phyloP scores from a whole-genome alignment of 35 echinoderm and acorn worm species.

The Antedon bifida region DNA sequence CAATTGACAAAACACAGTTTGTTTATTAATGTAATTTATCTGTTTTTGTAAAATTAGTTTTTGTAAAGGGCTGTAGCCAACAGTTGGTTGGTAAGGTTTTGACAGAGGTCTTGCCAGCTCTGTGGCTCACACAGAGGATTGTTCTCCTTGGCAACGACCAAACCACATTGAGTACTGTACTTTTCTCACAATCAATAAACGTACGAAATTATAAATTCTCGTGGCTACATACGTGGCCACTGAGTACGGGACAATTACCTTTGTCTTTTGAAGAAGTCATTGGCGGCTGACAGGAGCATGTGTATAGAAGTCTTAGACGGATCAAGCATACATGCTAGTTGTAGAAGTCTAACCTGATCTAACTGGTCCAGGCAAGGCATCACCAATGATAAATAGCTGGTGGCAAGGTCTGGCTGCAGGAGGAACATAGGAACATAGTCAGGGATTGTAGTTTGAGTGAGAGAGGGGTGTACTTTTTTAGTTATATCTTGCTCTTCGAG shows the following conservation, averaged over 20 bases:
- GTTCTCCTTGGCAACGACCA: too few relatives aligned
- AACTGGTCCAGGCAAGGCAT: background rate
- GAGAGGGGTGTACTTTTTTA: too few relatives aligned
- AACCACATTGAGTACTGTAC: too few relatives aligned
- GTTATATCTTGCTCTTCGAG: too few relatives aligned
- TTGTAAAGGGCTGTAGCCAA: too few relatives aligned
- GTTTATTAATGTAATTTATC: background rate
- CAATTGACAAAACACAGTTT: background rate
- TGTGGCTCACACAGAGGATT: too few relatives aligned
- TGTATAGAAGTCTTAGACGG: background rate
- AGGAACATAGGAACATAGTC: background rate
- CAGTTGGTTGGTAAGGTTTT: too few relatives aligned
- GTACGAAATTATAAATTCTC: too few relatives aligned
- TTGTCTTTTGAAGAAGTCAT: background rate
- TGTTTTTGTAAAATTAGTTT: background rate
- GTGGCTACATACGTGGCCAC: too few relatives aligned
- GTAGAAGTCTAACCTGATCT: background rate
- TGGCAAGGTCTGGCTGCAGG: background rate
- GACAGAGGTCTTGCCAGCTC: too few relatives aligned
- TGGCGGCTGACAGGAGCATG: background rate
- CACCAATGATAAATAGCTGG: background rate
- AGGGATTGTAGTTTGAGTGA: too few relatives aligned
- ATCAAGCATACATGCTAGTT: slow-evolving; percentile 4
- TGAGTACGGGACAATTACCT: background rate
- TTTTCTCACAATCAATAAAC: too few relatives aligned